A percentile compares a stretch with the other conserved stretches of the same genome.
These are phyloP conservation scores for Plagodis pulveraria DNA, from an alignment of 2,888 invertebrate genomes.

Conservation along the genomic window DNA sequence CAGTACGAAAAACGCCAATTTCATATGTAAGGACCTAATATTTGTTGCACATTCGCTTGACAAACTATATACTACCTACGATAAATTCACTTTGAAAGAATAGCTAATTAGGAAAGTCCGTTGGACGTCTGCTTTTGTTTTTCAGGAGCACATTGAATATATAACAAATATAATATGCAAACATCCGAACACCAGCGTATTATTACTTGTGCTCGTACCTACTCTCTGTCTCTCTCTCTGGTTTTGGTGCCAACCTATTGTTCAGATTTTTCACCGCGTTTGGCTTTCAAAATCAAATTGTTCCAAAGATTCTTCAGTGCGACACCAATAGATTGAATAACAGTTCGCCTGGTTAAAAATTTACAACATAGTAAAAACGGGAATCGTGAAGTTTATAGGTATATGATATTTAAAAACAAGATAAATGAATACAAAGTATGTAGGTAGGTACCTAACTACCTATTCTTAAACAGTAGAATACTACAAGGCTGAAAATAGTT, in stretches of 20 bases:
- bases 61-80: neutral
- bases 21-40: too few relatives aligned
- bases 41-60: neutral
- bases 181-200: conserved; percentile 16
- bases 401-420: neutral
- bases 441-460: too few relatives aligned
- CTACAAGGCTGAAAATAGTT: too few relatives aligned
- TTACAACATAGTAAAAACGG: neutral
- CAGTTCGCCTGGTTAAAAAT: conserved; percentile 8
- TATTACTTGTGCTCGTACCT: conserved; percentile 10
- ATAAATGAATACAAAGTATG: too few relatives aligned
- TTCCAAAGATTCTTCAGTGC: conserved; percentile 2
- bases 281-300: conserved; percentile 14
- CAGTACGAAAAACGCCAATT: too few relatives aligned
- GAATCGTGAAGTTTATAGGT: neutral
- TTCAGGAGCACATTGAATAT: conserved; percentile 13
- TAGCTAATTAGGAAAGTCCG: too few relatives aligned
- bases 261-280: conserved; percentile 57
- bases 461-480: too few relatives aligned
- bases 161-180: conserved; percentile 19
- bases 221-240: conserved; percentile 72
- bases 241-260: conserved; percentile 61
- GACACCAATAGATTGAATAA: conserved; percentile 25
- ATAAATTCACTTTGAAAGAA: too few relatives aligned
- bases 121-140: conserved; percentile 23